phyloP scores from a whole-genome alignment of 1,140 invertebrate genomes.

The Teleogryllus occipitalis region DNA sequence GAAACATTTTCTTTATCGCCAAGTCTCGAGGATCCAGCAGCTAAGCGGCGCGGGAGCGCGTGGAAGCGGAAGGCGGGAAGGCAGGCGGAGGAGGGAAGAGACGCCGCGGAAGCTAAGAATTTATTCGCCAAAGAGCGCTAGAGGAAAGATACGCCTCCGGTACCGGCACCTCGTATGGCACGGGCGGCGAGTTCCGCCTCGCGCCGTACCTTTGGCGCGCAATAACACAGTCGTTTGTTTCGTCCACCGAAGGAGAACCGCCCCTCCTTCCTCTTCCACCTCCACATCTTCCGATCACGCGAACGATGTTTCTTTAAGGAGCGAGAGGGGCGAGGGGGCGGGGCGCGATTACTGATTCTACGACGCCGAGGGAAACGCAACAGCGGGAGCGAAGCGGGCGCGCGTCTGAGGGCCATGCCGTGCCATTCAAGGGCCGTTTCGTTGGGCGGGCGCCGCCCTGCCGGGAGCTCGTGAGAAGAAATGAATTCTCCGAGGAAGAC shows the following conservation, averaged over 20 bases:
- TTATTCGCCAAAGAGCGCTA: not conserved
- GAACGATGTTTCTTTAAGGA: not conserved
- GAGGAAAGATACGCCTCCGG: not conserved
- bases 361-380: not conserved
- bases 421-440: no score
- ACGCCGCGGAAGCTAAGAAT: not conserved
- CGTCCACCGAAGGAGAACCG: not conserved
- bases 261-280: not conserved
- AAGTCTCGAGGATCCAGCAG: not conserved
- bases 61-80: not conserved
- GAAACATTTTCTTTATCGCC: constrained; percentile 8
- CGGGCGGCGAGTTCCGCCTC: not conserved
- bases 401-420: no score
- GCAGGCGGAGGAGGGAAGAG: not conserved
- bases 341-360: not conserved
- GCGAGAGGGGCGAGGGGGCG: no score
- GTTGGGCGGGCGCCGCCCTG: no score
- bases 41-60: not conserved
- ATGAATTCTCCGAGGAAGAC: no score
- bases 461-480: no score
- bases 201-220: not conserved
- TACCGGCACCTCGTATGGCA: not conserved
- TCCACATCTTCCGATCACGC: not conserved
- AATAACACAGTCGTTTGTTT: constrained; percentile 1
- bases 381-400: no score